Evolutionary conservation across 2,797 vertebrate genomes (phyloP).

Genomic region (Tinamus major): DNA sequence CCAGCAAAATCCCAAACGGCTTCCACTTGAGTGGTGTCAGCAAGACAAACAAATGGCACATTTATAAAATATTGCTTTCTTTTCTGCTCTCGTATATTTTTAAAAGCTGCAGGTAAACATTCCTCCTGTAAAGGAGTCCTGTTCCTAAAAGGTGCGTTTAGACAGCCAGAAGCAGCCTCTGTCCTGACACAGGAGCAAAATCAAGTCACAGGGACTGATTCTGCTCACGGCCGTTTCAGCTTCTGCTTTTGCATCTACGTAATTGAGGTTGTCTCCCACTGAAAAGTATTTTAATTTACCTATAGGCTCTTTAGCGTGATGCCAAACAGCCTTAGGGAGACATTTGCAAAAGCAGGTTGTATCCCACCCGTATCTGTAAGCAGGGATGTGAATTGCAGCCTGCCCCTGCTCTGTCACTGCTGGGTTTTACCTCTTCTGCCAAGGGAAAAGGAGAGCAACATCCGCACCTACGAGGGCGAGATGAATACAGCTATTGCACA

Average conservation of each 20-base stretch:
- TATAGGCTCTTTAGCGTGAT: neutral
- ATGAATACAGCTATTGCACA: conserved; percentile 69
- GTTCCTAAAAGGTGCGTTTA: neutral
- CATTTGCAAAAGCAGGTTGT: neutral
- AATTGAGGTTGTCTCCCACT: neutral
- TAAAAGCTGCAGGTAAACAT: conserved; percentile 7
- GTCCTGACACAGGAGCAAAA: conserved; percentile 28
- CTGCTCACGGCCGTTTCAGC: neutral
- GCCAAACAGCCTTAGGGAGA: neutral
- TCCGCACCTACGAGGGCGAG: neutral
- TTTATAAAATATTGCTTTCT: neutral
- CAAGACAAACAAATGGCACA: neutral
- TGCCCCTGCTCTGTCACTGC: neutral
- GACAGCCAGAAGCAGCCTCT: conserved; percentile 31
- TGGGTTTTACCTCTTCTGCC: conserved; percentile 22
- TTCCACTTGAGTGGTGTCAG: conserved; percentile 15
- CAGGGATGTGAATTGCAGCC: neutral
- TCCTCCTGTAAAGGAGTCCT: neutral
- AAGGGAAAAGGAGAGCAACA: neutral
- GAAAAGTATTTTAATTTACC: neutral
- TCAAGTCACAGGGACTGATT: neutral
- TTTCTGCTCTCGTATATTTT: neutral
- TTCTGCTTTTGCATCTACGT: neutral
- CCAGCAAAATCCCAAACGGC: neutral
- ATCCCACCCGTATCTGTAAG: neutral